Conservation (phyloP, 2,113 vertebrate species). For the Polypterus senegalus region DNA sequence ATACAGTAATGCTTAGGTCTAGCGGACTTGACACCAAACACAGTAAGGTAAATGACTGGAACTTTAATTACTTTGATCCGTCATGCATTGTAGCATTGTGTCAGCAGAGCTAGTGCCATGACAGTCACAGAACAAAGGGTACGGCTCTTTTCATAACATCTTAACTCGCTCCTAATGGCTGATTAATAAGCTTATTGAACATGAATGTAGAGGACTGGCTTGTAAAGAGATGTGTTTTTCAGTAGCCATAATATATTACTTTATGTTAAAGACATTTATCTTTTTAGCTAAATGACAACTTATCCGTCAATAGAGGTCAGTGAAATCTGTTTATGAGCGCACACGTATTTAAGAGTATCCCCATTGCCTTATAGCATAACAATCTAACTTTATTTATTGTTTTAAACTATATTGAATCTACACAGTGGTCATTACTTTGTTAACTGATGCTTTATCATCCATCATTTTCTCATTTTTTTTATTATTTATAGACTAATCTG, state of each 20-base stretch:
- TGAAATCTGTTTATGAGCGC: too few relatives aligned
- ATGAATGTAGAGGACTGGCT: constrained; percentile 21
- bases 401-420: too few relatives aligned
- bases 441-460: too few relatives aligned
- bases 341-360: too few relatives aligned
- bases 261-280: constrained; percentile 33
- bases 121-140: constrained; percentile 73
- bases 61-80: constrained; percentile 93
- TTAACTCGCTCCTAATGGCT: constrained; percentile 64
- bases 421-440: too few relatives aligned
- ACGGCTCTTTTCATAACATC: constrained; percentile 62
- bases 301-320: too few relatives aligned
- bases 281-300: constrained; percentile 43
- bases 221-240: constrained; percentile 1
- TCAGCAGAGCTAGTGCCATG: constrained; percentile 69
- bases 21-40: constrained; percentile 67
- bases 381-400: too few relatives aligned
- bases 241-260: constrained; percentile 41
- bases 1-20: constrained; percentile 48
- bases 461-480: too few relatives aligned
- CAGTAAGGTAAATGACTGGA: constrained; percentile 89
- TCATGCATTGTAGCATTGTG: constrained; percentile 79
- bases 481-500: too few relatives aligned
- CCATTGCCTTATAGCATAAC: too few relatives aligned
- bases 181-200: constrained; percentile 65